Base-by-base conservation (phyloP, 2,888 invertebrate species). In the Incurvaria masculella region DNA sequence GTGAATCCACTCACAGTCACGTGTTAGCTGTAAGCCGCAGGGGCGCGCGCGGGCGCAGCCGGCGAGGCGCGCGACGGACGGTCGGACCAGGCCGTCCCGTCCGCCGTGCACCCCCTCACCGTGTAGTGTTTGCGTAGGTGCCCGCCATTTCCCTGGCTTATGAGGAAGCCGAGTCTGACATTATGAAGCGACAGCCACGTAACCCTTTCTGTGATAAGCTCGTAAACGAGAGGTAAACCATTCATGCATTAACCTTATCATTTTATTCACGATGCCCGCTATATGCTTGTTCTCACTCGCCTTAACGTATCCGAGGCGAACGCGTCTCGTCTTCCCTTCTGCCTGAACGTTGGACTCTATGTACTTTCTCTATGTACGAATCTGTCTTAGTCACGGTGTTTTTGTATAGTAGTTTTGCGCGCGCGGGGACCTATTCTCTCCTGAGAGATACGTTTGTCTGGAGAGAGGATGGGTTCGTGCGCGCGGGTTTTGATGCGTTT, bases 141-240 rank as follows among this genome's bases (percentile, higher is more conserved):
- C 96, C 96, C 80, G 95, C 95, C 83, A 96, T 96, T 83, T 95
- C 95, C 81, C 87, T 96, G 86, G 95, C 96, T 81, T 96, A 96
- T 85, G 95, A 96, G 86, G 90, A 91, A 83, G 93, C 95, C 79
- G 96, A 96, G 85, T 93, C 92, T 81, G 96, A 96, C 88, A 96
- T 96, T 81, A 96, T 96, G 96, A 95, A 95, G 89, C 89, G 96
- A 81, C 90, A 91, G 83, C 96, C 96, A 80, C 89, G 96, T 87
- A 90, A 96, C 84, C 94, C 96, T 81, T 89, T 91, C 87, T 87
- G 85, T 82, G 96, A 97, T 87, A 96, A 96, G 86, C 91, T 97
- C 79, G 96, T 97, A 80, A 97, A 97, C 84, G 93, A 92, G 88
- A 95, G 97, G 94, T 94, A 88, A 87, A 78, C 72, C 63, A 19